Base-by-base conservation (phyloP, 2,888 invertebrate genomes). In the Erannis defoliaria region DNA sequence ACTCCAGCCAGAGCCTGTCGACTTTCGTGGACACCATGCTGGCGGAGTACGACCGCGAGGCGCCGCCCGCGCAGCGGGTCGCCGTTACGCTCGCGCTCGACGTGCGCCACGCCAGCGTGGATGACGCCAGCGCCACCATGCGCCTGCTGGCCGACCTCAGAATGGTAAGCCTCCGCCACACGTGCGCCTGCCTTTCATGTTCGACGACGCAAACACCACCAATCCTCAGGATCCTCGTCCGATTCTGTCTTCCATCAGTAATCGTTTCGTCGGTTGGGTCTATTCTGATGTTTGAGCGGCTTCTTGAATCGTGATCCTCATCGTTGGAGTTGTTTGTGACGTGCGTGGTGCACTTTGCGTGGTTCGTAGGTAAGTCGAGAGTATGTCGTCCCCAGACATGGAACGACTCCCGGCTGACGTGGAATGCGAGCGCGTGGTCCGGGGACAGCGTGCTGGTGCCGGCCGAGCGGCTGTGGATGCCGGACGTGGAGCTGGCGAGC, bases 401-500 rank as follows among this genome's bases (percentile, higher is more conserved):
- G 97, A 84, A 81, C 40, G 97, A 97, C 78, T 94, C 94, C n/a
- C 95, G 96, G 58, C 85, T 97, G 4, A 88, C 91, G 51, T 97
- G 97, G 97, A 95, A 96, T 77, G 82, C 93, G 0, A 86, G 90
- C 2, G 94, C 95, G 19, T 96, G 96, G 71, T 95, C 94, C 26
- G 90, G 97, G 51, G 88, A 87, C 18, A 82, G 85, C 40, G 84
- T 96, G 37, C 94, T 95, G 78, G 88, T 96, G 74, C 94, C 94
- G 8, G 95, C 95, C 61, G 95, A 95, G 81, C 96, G 96, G 78
- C 92, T 97, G 71, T 97, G 97, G 96, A 94, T 94, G 82, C 97
- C 97, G 3, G 97, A 96, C 83, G 90, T 97, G 62, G 94, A 94
- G 65, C 90, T 96, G 12, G 95, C 96, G 71, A 97, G 97, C 86